phyloP scores from a whole-genome alignment of 1,140 invertebrate genomes.

The Halotydeus destructor region DNA sequence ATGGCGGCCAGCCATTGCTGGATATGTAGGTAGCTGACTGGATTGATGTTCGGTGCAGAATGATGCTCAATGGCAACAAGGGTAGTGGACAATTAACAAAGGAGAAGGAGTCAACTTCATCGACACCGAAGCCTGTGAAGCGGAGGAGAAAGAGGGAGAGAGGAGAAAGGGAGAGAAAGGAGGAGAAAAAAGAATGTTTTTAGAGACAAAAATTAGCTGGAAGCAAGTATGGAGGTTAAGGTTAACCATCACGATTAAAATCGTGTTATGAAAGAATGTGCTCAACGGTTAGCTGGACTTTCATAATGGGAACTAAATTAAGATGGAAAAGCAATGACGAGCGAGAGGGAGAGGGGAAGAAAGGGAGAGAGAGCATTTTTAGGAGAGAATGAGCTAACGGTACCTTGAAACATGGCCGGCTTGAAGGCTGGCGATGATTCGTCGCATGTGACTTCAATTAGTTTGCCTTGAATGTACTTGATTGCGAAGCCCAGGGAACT shows the following conservation, averaged over 20 bases:
- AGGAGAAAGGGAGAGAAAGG: conserved; percentile 3
- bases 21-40: background rate
- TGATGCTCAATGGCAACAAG: conserved; percentile 3
- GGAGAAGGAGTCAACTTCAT: conserved; percentile 6
- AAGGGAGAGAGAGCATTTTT: background rate
- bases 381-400: background rate
- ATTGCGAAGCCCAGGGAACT: background rate
- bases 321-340: background rate
- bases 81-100: conserved; percentile 7
- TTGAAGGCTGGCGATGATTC: conserved; percentile 2
- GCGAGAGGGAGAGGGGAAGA: background rate
- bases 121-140: conserved; percentile 5
- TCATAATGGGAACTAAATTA: background rate
- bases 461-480: background rate
- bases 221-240: background rate
- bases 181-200: background rate
- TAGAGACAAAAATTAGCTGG: background rate
- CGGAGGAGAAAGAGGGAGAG: background rate
- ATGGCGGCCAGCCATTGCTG: too few species aligned
- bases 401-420: conserved; percentile 12
- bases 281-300: too few species aligned
- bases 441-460: conserved; percentile 5
- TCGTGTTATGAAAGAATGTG: too few species aligned
- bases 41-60: conserved; percentile 7
- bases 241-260: background rate